Base-by-base conservation (phyloP, 2,113 vertebrate genomes). In the Corydoras sp. region DNA sequence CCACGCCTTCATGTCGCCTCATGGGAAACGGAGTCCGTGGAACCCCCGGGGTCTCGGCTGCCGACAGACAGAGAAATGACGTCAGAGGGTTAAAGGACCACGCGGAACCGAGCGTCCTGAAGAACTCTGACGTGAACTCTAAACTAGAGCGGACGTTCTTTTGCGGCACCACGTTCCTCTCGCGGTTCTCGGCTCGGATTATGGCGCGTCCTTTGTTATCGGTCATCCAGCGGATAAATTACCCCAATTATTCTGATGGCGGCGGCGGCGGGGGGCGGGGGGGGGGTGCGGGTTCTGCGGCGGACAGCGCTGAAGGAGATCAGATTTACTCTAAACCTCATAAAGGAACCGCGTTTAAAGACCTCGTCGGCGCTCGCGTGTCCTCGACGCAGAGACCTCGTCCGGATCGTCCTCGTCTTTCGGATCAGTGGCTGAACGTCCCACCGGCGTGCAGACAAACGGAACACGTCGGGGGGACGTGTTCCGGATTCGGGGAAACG, bases 191-290 rank as follows among this genome's bases (percentile, higher is more conserved):
- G 3, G 5, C 13, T 53, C 9, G 10, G 51, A 10, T 12, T 3
- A 53, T 14, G 13, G 51, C 13, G 31, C 8, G n/a, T 71, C 51
- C 60, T 8, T 77, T 69, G 71, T 79, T 86, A 89, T 89, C 83
- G 77, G 85, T 87, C 88, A 89, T 88, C 87, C 84, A 71, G 77
- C 67, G 79, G 68, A 80, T 82, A 86, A 88, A 89, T 89, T 79
- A 88, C 80, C 78, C 75, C 81, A 83, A 86, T 86, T 86, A 86
- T 82, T 86, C 77, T 83, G 75, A 75, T 81, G 81, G 80, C 84
- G 81, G 79, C 67, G 18, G 18, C 18, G 18, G 18, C 1, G 18
- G 18, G 18, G n/a, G n/a, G n/a, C n/a, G n/a, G n/a, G n/a, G n/a
- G n/a, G n/a, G n/a, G n/a, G n/a, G n/a, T n/a, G n/a, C n/a, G n/a